Percentiles rank a stretch among this genome's conserved stretches.
phyloP scores from a whole-genome alignment of 2,797 vertebrate genomes.

The Diglossa cyanea region DNA sequence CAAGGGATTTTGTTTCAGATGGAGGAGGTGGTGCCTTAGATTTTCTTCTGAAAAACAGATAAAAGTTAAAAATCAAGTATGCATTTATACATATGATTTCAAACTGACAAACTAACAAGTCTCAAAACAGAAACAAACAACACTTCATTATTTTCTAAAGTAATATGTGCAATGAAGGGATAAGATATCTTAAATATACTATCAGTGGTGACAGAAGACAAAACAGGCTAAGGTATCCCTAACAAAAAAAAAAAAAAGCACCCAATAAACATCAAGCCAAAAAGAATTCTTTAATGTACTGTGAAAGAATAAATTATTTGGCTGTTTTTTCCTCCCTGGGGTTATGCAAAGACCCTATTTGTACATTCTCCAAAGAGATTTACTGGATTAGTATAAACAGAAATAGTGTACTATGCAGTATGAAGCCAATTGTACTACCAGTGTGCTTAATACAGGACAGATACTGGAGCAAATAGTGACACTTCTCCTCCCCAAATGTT shows the following conservation, averaged over 20 bases:
- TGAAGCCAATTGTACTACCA: not conserved
- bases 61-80: not conserved
- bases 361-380: not conserved
- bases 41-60: conserved; percentile 82
- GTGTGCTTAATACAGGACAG: not conserved
- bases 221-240: not conserved
- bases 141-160: not conserved
- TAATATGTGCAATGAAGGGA: not conserved
- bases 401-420: not conserved
- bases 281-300: not conserved
- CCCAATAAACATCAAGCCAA: not conserved
- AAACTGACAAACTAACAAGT: not conserved
- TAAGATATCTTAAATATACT: not conserved
- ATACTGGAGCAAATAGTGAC: not conserved
- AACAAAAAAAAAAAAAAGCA: not conserved
- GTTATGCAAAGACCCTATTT: not conserved
- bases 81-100: not conserved
- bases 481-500: not conserved
- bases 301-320: not conserved
- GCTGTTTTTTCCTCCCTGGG: not conserved
- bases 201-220: not conserved
- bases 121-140: not conserved
- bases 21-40: conserved; percentile 91
- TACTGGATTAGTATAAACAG: not conserved
- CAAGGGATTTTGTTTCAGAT: conserved; percentile 70